A percentile compares a stretch with the other conserved stretches of the same genome.
Evolutionary conservation across 2,888 invertebrate genomes (phyloP).

Genomic region (Protodeltote pygarga): DNA sequence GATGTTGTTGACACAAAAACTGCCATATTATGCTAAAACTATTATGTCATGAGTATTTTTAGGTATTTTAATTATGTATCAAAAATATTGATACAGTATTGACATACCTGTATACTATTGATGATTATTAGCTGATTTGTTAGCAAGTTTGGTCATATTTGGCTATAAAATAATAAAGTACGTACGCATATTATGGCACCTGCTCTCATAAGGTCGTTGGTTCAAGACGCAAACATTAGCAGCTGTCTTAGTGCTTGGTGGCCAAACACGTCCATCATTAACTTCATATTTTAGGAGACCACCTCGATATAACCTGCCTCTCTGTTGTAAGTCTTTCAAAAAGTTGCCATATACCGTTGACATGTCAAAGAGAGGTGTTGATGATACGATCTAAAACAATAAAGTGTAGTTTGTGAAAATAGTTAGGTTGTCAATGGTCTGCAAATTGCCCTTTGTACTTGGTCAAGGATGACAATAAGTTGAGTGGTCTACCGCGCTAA

Average conservation of each 20-base stretch:
- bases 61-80: too few species aligned
- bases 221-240: slow-evolving; percentile 51
- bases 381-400: slow-evolving; percentile 51
- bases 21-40: too few species aligned
- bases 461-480: too few species aligned
- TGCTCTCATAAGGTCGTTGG: slow-evolving; percentile 47
- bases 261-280: slow-evolving; percentile 62
- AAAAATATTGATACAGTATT: too few species aligned
- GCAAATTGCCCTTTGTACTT: too few species aligned
- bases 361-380: slow-evolving; percentile 57
- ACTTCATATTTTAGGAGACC: slow-evolving; percentile 60
- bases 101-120: too few species aligned
- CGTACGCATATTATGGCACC: slow-evolving; percentile 59
- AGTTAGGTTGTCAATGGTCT: too few species aligned
- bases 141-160: too few species aligned
- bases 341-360: slow-evolving; percentile 54
- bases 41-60: too few species aligned
- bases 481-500: too few species aligned
- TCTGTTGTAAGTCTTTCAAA: slow-evolving; percentile 35
- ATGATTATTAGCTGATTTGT: too few species aligned
- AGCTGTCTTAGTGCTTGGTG: slow-evolving; percentile 52
- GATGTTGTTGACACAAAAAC: too few species aligned
- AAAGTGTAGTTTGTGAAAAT: neutral
- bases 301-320: slow-evolving; percentile 48
- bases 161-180: slow-evolving; percentile 2